Evolutionary conservation across 1,140 invertebrate genomes (phyloP), one percentile per base, ranked within the genome.

Genomic region (Chlorops oryzae): DNA sequence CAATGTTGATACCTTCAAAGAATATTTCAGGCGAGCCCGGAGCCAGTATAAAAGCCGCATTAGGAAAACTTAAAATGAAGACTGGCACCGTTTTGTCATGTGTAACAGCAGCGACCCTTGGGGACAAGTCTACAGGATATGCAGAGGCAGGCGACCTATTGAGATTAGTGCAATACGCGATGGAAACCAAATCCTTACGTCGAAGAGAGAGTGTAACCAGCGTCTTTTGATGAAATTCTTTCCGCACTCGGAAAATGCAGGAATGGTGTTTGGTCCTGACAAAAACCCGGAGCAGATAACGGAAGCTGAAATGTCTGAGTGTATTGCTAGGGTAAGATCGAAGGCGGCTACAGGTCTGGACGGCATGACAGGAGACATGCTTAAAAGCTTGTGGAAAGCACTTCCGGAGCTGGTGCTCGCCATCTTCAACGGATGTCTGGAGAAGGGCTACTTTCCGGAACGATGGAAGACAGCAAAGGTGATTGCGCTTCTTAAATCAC

Each of bases 401-500:
- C 34, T 42, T 20, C 47, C 47, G n/a, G 27, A 42, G 10, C 18
- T 34, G 10, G 4, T 50, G 24, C 20, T 4, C 18, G 13, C 38
- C 3, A 9, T 48, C 3, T 40, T 18, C 40, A 37, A 3, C 2
- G 40, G 18, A 12, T 48, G 47, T 27, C 15, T 48, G 3, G 13
- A 5, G 3, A 7, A 38, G 22, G 24, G 24, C 1, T 40, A 40
- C 13, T 48, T 48, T 22, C 47, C 27, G 5, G 35, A 28, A 2
- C 15, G 3, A 2, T 62, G 56, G 62, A 64, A 62, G 18, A 17
- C 9, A 13, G 62, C 53, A 3, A 43, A 55, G 5, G 58, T 61
- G 1, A 28, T 59, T 4, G 53, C 59, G 2, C 54, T 66, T 22
- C 56, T 58, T 2, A 66, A 66, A 49, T 51, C 47, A 10, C 3